Evolutionary conservation across 2,797 vertebrate species (phyloP).

Genomic region (Tapera naevia): DNA sequence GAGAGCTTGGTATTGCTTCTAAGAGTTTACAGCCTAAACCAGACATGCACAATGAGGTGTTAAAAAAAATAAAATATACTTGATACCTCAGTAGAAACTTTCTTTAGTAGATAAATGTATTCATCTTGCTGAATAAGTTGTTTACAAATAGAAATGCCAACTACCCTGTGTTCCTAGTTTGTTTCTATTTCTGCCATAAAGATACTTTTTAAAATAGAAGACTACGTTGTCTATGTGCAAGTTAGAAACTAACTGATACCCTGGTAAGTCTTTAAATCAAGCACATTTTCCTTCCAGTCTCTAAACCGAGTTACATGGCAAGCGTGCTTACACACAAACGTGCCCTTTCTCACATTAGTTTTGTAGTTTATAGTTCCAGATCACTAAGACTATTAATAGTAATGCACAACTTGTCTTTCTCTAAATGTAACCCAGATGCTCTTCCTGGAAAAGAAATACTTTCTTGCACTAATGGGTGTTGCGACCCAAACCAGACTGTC

Average conservation of each 20-base stretch:
- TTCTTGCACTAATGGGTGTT: not conserved
- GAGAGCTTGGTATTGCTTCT: not conserved
- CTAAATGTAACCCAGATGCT: not conserved
- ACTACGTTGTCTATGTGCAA: not conserved
- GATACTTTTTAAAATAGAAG: not conserved
- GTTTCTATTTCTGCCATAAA: not conserved
- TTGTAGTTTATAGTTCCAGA: not conserved
- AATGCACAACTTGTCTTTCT: not conserved
- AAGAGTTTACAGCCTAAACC: not conserved
- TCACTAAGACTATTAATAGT: not conserved
- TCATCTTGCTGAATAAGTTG: not conserved
- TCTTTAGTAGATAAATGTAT: not conserved
- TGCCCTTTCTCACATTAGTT: not conserved
- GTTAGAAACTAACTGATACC: not conserved
- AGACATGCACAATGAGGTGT: not conserved
- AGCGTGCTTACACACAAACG: not conserved
- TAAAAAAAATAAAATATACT: not conserved
- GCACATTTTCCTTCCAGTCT: not conserved
- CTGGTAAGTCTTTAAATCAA: not conserved
- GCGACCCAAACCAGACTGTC: no score
- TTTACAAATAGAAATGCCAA: not conserved
- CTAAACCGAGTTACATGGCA: not conserved
- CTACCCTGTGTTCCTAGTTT: not conserved
- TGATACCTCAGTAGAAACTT: not conserved
- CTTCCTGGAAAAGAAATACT: not conserved